Base-by-base conservation (phyloP, 1,140 invertebrate species). In the Heliconius congener region DNA sequence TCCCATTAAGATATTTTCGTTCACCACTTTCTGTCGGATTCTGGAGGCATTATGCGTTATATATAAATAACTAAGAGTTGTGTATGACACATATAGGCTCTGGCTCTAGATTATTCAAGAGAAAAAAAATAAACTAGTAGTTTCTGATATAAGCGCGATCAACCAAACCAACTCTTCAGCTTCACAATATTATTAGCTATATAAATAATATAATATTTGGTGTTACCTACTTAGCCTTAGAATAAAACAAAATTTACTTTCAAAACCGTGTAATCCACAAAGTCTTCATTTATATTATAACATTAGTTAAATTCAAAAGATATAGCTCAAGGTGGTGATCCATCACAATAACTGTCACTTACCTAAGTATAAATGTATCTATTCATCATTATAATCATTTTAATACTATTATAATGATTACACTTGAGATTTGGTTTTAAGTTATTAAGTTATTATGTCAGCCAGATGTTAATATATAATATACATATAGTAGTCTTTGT, bases 271-370 rank as follows among this genome's bases (percentile, higher is more conserved):
- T 30, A 66, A 66, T 13, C 5, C 11, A 11, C 30, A 27, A 66
- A 66, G 60, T 37, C 27, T 30, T 3, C 11, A 30, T 13, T 66
- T 27, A 11, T 66, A 27, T 66, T 11, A 27, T 66, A 30, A 66
- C 60, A 30, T 66, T 66, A 60, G 57, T 11, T 9, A 60, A 9
- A 23, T 60, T 60, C 57, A 66, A 66, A 66, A 66, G 9, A 30
- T 30, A 23, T 13, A 66, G 27, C 60, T 66, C 60, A 16, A 66
- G 60, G 60, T 27, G 60, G 60, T 66, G 60, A 66, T 66, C 60
- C 60, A 66, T 66, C 60, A 66, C 27, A 66, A 66, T 66, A 30
- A 30, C 60, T 66, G 60, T 66, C 60, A 66, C 23, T 66, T 30
- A 2, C 0, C 60, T 8, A 5, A 66, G 23, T 16, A 23, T 57